These are phyloP conservation scores for Meandrusa payeni DNA, from an alignment of 2,888 invertebrate genomes.

Conservation along the genomic window DNA sequence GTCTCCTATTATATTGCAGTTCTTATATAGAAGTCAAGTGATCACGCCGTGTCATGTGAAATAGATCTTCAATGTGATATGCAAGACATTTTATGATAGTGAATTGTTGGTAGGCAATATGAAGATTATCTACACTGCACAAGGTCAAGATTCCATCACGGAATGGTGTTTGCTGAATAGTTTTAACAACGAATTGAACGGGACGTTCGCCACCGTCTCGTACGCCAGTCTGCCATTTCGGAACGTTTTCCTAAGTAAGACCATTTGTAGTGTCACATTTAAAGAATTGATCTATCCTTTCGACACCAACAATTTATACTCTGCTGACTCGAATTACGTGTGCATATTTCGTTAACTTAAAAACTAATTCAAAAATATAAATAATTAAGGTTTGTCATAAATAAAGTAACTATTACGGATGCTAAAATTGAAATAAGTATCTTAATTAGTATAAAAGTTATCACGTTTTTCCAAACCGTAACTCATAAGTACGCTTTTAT, in stretches of 20 bases:
- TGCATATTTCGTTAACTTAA: too few species aligned
- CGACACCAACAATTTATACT: too few species aligned
- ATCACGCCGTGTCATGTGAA: constrained; percentile 9
- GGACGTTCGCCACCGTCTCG: constrained; percentile 4
- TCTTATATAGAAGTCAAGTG: constrained; percentile 1
- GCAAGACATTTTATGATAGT: background rate
- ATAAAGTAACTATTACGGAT: too few species aligned
- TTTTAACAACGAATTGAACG: background rate
- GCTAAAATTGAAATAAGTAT: too few species aligned
- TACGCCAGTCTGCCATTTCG: constrained; percentile 18
- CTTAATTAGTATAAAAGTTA: too few species aligned
- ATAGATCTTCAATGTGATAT: background rate
- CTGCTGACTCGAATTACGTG: too few species aligned
- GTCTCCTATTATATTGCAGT: constrained; percentile 10
- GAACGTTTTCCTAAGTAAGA: constrained; percentile 14
- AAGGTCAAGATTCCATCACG: constrained; percentile 16
- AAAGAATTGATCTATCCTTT: too few species aligned
- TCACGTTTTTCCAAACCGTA: too few species aligned
- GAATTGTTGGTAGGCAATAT: constrained; percentile 3
- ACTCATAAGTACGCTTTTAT: too few species aligned
- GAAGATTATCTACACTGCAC: constrained; percentile 16
- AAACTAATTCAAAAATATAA: too few species aligned
- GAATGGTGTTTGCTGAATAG: constrained; percentile 21
- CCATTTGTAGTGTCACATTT: background rate
- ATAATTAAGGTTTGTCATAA: too few species aligned